Evolutionary conservation across 2,888 invertebrate genomes (phyloP), one percentile per base, ranked within the genome.

Genomic region (Dolichomitus sp.): DNA sequence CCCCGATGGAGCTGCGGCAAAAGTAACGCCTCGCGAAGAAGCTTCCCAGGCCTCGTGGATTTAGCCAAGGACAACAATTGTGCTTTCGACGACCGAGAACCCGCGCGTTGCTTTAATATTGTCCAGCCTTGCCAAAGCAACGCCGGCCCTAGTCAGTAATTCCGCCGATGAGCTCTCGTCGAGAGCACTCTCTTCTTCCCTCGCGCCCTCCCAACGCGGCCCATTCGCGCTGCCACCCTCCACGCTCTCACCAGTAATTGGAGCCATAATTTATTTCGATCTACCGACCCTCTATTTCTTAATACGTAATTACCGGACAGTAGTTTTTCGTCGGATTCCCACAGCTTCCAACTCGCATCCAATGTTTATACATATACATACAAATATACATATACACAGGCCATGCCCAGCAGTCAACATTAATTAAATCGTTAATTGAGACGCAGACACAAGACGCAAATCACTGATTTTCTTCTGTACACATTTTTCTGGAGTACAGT

Each of bases 181-280:
- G 40, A 19, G 61, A 42, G 61, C 57, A n/a, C 33, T 72, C 33
- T 19, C 42, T 33, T 52, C 37, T 4, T 30, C 30, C 57, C 57
- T 54, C 63, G 45, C 50, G 12, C 37, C 48, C 37, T 61, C 54
- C 40, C 57, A 17, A 33, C 42, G 42, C 27, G n/a, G 19, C 54
- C 54, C 65, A 23, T 69, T 52, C 68, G 61, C 68, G 37, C 73
- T 23, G 48, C 17, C 76, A 17, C 78, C 66, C 79, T 45, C 50
- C 2, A 30, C 17, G 23, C 42, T 33, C 65, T 72, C 48, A 11
- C 66, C 85, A 75, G 83, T 89, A 90, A 91, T 91, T 89, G 90
- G 83, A 88, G 85, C 73, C 87, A 86, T 89, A 88, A 90, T 89
- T 91, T 90, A 88, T 88, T 87, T 86, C 76, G 59, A 72, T 74